Base-by-base conservation (phyloP, 2,113 vertebrate species). In the Marmota flaviventris region DNA sequence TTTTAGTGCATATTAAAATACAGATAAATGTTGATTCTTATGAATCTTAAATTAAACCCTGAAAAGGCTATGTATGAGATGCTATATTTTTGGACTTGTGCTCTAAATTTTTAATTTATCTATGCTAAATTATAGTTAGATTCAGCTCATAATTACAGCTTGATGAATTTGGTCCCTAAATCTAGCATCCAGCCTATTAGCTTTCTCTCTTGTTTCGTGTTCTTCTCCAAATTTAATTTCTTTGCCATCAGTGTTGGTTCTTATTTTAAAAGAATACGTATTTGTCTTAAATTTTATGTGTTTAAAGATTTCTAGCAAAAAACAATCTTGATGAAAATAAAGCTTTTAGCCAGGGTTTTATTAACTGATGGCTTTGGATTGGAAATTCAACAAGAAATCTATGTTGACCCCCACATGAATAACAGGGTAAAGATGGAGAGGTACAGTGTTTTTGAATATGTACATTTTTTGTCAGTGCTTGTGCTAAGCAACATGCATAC, bases 201-300 rank as follows among this genome's bases (percentile, higher is more conserved):
- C 27, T 72, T 88, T 91, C 29, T 95, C 42, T 82, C 34, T 89
- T 29, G 32, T 93, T 88, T 94, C 61, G 56, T 63, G 14, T 79
- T 81, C 42, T 73, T 16, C 1, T 95, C 24, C 22, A 91, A 93
- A 58, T 81, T 90, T 90, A 53, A 88, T 91, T 96, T 94, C 32
- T 27, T 29, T 79, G 24, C 9, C 91, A 10, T 29, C 16, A 67
- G 0, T 20, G 0, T 84, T 79, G 34, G 32, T 70, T n/a, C 12
- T 70, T 69, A 34, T 69, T 69, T 45, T 37, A 91, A 77, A 84
- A 4, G 9, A 69, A 78, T 69, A 18, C 32, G 25, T 73, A 81
- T 48, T 87, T 61, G 12, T 69, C 75, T 83, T 85, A 85, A 89
- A 75, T 42, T 79, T 3, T 65, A 61, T 82, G 77, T 39, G 51